These are phyloP conservation scores for Drosophila kokeensis DNA, from an alignment of 2,888 invertebrate species.

Conservation along the genomic window DNA sequence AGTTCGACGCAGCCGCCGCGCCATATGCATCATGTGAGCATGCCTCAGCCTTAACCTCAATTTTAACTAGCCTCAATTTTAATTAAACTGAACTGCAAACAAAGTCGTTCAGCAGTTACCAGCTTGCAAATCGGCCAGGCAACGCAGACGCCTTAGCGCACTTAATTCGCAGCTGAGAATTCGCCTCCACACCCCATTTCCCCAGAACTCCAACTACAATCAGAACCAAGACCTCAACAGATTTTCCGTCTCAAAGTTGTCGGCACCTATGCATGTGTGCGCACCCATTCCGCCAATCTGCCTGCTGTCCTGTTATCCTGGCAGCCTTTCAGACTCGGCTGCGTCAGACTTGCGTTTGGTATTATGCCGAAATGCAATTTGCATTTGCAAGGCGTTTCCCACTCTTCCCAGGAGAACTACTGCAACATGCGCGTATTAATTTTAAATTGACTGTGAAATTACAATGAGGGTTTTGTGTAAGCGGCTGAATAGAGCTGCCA, in stretches of 20 bases:
- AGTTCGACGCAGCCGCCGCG: constrained; percentile 35
- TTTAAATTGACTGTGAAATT: constrained; percentile 82
- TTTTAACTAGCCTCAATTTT: constrained; percentile 68
- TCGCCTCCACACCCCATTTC: neutral
- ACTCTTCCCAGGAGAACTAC: constrained; percentile 33
- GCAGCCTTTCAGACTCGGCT: constrained; percentile 31
- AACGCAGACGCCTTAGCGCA: constrained; percentile 38
- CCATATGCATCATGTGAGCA: constrained; percentile 42
- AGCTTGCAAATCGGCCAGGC: constrained; percentile 12
- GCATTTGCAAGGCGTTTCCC: constrained; percentile 70
- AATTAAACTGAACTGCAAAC: constrained; percentile 79
- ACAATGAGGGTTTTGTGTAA: constrained; percentile 53
- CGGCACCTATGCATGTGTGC: constrained; percentile 62
- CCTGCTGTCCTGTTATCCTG: constrained; percentile 33
- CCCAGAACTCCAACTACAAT: constrained; percentile 13
- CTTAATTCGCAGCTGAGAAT: constrained; percentile 62
- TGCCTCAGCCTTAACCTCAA: constrained; percentile 33
- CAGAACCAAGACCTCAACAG: constrained; percentile 38
- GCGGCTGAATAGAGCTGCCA: constrained; percentile 15
- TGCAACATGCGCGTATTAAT: constrained; percentile 72
- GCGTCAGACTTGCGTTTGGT: constrained; percentile 62
- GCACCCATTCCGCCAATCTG: constrained; percentile 19
- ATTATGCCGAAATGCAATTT: constrained; percentile 80
- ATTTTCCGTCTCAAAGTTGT: constrained; percentile 52
- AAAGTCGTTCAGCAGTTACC: constrained; percentile 65